Evolutionary conservation across 2,113 vertebrate species (phyloP), one percentile per base, ranked within the genome.

Genomic region (Penelope pileata): DNA sequence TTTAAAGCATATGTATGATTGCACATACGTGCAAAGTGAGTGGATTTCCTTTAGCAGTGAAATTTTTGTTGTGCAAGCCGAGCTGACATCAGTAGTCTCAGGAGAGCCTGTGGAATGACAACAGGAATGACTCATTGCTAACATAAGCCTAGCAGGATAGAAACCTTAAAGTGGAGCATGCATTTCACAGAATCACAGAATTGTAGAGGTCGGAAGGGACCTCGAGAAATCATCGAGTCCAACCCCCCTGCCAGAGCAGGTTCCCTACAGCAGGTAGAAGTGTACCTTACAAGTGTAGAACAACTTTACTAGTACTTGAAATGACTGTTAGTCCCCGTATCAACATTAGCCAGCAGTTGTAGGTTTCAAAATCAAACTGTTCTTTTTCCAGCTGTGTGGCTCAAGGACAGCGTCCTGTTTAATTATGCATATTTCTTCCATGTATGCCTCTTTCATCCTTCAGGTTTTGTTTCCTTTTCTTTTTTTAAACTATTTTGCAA

Each of bases 401-500:
- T 36, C 43, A 43, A 22, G 11, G 12, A 40, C 36, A 47, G 63
- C 26, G n/a, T 70, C 38, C 23, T 45, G 6, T 38, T 81, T 77
- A 68, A 66, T 83, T 77, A 19, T 38, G 42, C 75, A n/a, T 12
- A n/a, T 53, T 63, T 67, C 63, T 83, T 73, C 36, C n/a, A 80
- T 74, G 69, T 90, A 30, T 80, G 18, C 22, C 29, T 78, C 17
- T 59, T 81, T 74, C 78, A 54, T 30, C 29, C 67, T 60, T 58
- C 19, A 83, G 24, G 2, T 63, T 72, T 90, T 86, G 30, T 45
- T 77, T 80, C 67, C 27, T 62, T 66, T 12, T 6, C 22, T 87
- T 63, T 93, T n/a, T 78, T 72, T 76, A 87, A 96, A 72, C 4
- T 40, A 54, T 32, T 91, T 93, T 51, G 47, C 56, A 78, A 85